A percentile compares a stretch with the other conserved stretches of the same genome.
Conservation (phyloP, 2,888 invertebrate genomes). For the Thymelicus acteon region DNA sequence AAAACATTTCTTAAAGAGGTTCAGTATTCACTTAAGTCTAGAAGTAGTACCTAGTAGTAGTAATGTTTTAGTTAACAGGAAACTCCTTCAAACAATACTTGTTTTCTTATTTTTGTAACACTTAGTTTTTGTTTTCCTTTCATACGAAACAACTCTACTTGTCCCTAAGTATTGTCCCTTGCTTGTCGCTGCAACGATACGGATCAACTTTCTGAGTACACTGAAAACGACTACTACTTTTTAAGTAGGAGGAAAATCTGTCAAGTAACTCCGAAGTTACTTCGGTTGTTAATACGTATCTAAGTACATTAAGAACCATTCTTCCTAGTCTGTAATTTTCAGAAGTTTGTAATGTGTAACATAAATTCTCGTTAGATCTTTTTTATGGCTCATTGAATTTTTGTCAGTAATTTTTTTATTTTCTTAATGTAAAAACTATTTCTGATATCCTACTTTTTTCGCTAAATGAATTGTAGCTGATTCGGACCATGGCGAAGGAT, state of each 20-base stretch:
- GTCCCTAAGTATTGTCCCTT: background rate
- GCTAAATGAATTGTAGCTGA: too few species aligned
- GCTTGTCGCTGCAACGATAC: background rate
- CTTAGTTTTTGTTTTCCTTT: background rate
- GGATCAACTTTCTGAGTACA: constrained; percentile 1
- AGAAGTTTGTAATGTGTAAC: background rate
- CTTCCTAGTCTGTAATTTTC: background rate
- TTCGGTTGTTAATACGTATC: background rate
- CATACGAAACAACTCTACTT: too few species aligned
- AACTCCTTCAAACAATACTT: background rate
- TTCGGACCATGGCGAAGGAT: too few species aligned
- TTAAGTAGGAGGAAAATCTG: constrained; percentile 4
- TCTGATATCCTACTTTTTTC: too few species aligned
- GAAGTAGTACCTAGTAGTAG: too few species aligned
- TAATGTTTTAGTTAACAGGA: background rate
- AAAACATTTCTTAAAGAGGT: too few species aligned
- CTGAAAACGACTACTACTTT: background rate
- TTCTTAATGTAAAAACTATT: background rate
- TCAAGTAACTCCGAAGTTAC: constrained; percentile 5
- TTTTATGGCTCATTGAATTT: background rate
- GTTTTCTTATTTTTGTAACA: background rate
- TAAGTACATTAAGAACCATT: background rate
- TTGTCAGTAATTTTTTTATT: background rate
- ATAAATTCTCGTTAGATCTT: constrained; percentile 6
- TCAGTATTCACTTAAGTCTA: too few species aligned